Conservation (phyloP, 2,888 invertebrate species). For the Odontocerum albicorne region DNA sequence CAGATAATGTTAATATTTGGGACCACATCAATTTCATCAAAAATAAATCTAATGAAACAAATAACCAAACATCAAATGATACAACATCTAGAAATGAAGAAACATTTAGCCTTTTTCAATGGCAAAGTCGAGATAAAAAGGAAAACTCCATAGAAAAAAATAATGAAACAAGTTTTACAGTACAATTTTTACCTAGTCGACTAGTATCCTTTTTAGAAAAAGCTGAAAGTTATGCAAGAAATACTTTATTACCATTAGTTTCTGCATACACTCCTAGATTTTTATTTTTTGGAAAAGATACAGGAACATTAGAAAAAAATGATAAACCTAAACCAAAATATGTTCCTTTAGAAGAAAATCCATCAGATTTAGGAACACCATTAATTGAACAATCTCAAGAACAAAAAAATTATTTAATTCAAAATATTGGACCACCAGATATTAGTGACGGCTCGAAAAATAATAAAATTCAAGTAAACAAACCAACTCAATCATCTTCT, state of each 20-base stretch:
- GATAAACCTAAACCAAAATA: conserved; percentile 56
- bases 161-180: conserved; percentile 56
- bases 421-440: conserved; percentile 50
- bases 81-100: conserved; percentile 34
- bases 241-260: conserved; percentile 74
- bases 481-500: conserved; percentile 2
- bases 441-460: conserved; percentile 52
- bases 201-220: conserved; percentile 78
- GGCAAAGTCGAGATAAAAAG: conserved; percentile 32
- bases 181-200: conserved; percentile 78
- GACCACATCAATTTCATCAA: conserved; percentile 20
- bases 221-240: conserved; percentile 79
- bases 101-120: conserved; percentile 35
- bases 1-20: conserved; percentile 23
- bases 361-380: conserved; percentile 43
- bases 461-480: conserved; percentile 41
- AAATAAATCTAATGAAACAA: conserved; percentile 41
- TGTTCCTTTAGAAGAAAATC: conserved; percentile 59
- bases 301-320: conserved; percentile 43
- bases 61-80: conserved; percentile 47
- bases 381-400: conserved; percentile 55
- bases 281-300: conserved; percentile 55
- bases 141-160: conserved; percentile 34
- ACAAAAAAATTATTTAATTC: conserved; percentile 54
- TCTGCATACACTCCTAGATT: conserved; percentile 79